These are phyloP conservation scores for Thamnophis sirtalis DNA, from an alignment of 2,113 vertebrate species.

Conservation along the genomic window DNA sequence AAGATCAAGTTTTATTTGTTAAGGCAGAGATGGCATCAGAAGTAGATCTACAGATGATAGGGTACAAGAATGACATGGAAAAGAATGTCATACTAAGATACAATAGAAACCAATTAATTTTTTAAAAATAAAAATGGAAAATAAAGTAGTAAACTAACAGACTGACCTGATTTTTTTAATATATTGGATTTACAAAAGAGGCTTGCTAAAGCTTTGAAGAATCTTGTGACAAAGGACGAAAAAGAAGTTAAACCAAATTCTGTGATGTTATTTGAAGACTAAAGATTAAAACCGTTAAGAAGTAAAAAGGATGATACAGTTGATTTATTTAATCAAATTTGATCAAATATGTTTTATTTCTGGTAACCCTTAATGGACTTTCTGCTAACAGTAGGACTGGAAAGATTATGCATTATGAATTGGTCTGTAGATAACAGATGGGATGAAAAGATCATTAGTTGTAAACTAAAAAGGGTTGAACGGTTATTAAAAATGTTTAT, in stretches of 20 bases:
- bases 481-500: neutral
- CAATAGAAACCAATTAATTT: neutral
- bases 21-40: neutral
- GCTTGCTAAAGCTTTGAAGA: neutral
- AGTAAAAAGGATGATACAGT: neutral
- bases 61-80: neutral
- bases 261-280: neutral
- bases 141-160: neutral
- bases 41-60: neutral
- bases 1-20: neutral
- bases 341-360: neutral
- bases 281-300: neutral
- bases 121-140: neutral
- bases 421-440: neutral
- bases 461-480: neutral
- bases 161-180: neutral
- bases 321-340: neutral
- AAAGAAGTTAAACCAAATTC: neutral
- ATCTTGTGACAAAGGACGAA: neutral
- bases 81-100: neutral
- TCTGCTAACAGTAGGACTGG: neutral
- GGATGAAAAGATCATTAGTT: neutral
- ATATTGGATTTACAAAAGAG: neutral
- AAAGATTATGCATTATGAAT: neutral
- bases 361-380: neutral